Evolutionary conservation across 1,140 invertebrate species (phyloP), one percentile per base, ranked within the genome.

Genomic region (Spodoptera frugiperda): DNA sequence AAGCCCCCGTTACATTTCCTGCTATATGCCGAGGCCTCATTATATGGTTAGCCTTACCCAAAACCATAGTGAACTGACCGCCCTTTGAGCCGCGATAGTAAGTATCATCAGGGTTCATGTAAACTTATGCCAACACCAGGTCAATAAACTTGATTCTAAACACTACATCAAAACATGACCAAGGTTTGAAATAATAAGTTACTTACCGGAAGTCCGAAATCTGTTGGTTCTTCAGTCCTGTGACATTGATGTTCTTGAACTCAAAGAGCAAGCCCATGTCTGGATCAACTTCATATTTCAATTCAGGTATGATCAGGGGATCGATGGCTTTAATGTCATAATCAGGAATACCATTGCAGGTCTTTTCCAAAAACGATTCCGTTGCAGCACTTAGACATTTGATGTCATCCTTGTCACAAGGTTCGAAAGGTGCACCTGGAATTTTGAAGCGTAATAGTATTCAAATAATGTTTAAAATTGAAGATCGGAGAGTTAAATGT

Each of bases 171-270:
- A 39, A n/a, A n/a, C n/a, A 39, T 39, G 33, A 9, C 5, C 1
- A 0, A 39, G 3, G 2, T 39, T 39, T 1, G 8, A 39, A 39
- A 39, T 39, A 39, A 6, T 39, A 12, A 5, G n/a, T 0, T 14
- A 80, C 87, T 85, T 86, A 93, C 91, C 84, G 83, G 55, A 90
- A 89, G 39, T 89, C 82, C 12, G 84, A 85, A 48, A 93, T 88
- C 51, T 85, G 72, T 68, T 88, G 85, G 55, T 89, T 82, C 65
- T 88, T 89, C 33, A 93, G 57, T 46, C 91, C 91, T 0, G 83
- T 85, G 19, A 93, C 75, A 14, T 72, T 88, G 12, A 90, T 33
- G 53, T 91, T 89, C 46, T 82, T 89, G 33, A 86, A 87, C 30
- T 87, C 80, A 10, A 87, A 63, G 14, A 76, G 46, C 0, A 87